Percentiles rank a stretch among this genome's conserved stretches.
Evolutionary conservation across 2,888 invertebrate species (phyloP).

Genomic region (Oscheius sp.): DNA sequence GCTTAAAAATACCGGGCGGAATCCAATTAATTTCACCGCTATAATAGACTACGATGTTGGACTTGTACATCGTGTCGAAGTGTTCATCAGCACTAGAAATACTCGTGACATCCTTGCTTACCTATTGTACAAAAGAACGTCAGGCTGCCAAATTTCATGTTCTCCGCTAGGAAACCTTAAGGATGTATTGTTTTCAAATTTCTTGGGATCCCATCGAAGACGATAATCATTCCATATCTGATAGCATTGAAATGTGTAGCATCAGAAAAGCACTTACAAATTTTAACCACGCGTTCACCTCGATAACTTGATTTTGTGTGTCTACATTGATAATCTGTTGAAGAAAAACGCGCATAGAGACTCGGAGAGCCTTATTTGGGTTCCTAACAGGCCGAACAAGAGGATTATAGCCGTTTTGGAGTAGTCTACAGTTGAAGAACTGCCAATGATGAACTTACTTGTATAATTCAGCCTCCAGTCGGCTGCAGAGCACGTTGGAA

Average conservation of each 20-base stretch:
- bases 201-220: conserved; percentile 55
- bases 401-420: conserved; percentile 52
- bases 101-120: conserved; percentile 27
- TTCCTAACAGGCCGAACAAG: conserved; percentile 56
- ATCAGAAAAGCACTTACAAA: conserved; percentile 42
- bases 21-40: conserved; percentile 62
- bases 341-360: conserved; percentile 56
- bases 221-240: conserved; percentile 58
- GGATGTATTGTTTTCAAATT: conserved; percentile 56
- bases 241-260: too few species aligned
- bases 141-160: conserved; percentile 60
- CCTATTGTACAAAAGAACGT: conserved; percentile 63
- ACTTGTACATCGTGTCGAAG: conserved; percentile 59
- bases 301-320: conserved; percentile 63
- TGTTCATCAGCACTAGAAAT: conserved; percentile 58
- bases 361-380: conserved; percentile 44
- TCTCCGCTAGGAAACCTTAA: conserved; percentile 52
- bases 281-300: conserved; percentile 64
- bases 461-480: conserved; percentile 43
- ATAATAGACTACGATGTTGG: conserved; percentile 56
- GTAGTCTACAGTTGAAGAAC: conserved; percentile 38
- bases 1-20: conserved; percentile 59
- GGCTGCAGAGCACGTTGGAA: conserved; percentile 34
- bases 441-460: conserved; percentile 28
- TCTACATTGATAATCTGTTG: conserved; percentile 73